Percentiles rank a stretch among this genome's conserved stretches.
Evolutionary conservation across 2,113 vertebrate species (phyloP).

Genomic region (Nerophis lumbriciformis): DNA sequence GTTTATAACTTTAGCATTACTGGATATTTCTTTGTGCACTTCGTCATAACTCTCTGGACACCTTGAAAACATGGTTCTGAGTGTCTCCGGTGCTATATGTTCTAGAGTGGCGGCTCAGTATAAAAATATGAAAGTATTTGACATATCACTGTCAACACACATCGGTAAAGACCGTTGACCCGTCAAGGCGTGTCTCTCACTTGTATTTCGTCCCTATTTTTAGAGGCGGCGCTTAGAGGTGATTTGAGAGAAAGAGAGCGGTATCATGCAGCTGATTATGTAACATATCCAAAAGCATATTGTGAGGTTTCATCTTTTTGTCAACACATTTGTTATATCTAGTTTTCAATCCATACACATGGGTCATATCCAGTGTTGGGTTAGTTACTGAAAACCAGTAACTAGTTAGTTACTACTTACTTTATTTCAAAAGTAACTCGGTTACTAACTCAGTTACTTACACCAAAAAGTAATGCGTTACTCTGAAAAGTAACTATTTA

Average conservation of each 20-base stretch:
- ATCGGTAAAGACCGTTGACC: conserved; percentile 12
- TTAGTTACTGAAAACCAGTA: too few relatives aligned
- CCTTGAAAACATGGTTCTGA: not conserved
- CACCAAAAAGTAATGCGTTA: too few relatives aligned
- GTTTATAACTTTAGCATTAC: not conserved
- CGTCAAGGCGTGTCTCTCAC: conserved; percentile 30
- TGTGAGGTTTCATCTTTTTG: conserved; percentile 3
- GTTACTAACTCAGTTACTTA: too few relatives aligned
- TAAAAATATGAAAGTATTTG: conserved; percentile 1
- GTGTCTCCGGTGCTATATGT: not conserved
- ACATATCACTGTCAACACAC: conserved; percentile 6
- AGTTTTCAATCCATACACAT: conserved; percentile 23
- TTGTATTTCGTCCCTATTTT: conserved; percentile 41
- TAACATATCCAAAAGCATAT: conserved; percentile 35
- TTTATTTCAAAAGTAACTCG: too few relatives aligned
- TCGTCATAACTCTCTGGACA: too few relatives aligned
- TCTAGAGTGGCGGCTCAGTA: too few relatives aligned
- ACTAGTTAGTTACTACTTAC: too few relatives aligned
- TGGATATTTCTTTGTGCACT: too few relatives aligned
- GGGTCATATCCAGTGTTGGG: too few relatives aligned
- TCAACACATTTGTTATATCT: not conserved
- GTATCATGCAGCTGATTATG: conserved; percentile 60
- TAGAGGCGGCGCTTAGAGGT: conserved; percentile 32
- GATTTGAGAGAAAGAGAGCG: conserved; percentile 1
- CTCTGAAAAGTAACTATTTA: too few relatives aligned